These are phyloP conservation scores for Andrena bucephala DNA, from an alignment of 2,888 invertebrate species.

Conservation along the genomic window DNA sequence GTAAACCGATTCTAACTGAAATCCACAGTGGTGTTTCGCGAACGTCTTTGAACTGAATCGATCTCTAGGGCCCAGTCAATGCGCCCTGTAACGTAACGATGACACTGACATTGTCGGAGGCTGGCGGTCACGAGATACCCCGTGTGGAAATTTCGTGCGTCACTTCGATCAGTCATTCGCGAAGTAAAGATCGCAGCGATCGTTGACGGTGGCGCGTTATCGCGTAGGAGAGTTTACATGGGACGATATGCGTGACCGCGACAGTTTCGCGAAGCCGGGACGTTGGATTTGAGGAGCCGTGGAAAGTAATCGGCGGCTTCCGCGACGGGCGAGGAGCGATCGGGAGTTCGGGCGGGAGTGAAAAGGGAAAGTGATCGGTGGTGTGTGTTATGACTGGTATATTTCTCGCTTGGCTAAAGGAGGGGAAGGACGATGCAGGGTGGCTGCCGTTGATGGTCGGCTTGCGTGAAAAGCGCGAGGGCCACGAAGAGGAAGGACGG, in stretches of 20 bases:
- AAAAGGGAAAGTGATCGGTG: conserved; percentile 12
- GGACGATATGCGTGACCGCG: conserved; percentile 10
- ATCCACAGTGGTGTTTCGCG: not conserved
- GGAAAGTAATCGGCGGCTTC: not conserved
- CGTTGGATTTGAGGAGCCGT: not conserved
- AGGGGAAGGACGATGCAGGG: conserved; percentile 75
- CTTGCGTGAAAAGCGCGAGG: conserved; percentile 66
- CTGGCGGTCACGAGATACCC: not conserved
- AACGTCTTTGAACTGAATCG: not conserved
- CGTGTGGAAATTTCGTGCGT: not conserved
- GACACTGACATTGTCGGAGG: conserved; percentile 14
- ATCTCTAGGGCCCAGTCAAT: not conserved
- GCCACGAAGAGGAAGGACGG: conserved; percentile 48
- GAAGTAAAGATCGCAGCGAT: conserved; percentile 1
- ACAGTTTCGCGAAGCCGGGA: not conserved
- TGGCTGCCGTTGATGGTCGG: conserved; percentile 74
- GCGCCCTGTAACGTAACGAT: conserved; percentile 15
- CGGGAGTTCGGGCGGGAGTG: not conserved
- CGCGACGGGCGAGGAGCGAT: conserved; percentile 8
- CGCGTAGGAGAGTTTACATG: conserved; percentile 15
- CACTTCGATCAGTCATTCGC: not conserved
- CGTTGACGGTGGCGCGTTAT: not conserved
- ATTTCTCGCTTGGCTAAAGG: conserved; percentile 74
- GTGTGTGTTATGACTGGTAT: conserved; percentile 73
- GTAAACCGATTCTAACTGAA: no score